Percentiles rank a stretch among this genome's conserved stretches.
Conservation (phyloP, 2,113 vertebrate species). For the Prinia subflava region DNA sequence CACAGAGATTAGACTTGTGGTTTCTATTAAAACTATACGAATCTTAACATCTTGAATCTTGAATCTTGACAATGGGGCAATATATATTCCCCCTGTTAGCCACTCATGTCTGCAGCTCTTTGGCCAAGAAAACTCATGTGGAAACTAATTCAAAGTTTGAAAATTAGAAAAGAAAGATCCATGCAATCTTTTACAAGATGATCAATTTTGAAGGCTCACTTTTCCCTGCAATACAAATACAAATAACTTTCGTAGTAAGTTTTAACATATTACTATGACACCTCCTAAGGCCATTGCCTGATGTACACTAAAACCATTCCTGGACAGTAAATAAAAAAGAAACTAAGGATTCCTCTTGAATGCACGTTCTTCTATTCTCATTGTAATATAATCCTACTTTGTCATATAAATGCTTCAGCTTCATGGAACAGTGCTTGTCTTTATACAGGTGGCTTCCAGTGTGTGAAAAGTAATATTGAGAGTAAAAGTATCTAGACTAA, state of each 20-base stretch:
- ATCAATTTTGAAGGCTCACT: background rate
- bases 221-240: background rate
- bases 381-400: background rate
- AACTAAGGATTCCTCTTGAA: background rate
- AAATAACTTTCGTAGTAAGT: background rate
- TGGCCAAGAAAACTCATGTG: background rate
- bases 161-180: background rate
- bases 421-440: background rate
- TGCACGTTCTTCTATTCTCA: background rate
- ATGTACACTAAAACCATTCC: background rate
- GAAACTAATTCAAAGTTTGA: background rate
- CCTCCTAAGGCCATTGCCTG: background rate
- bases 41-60: background rate
- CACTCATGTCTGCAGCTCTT: background rate
- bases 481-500: background rate
- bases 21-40: background rate
- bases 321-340: background rate
- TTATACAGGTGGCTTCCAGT: background rate
- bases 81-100: background rate
- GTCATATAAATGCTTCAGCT: background rate
- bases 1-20: background rate
- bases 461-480: background rate
- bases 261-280: background rate
- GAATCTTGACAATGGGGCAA: background rate
- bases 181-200: background rate